Evolutionary conservation across 2,797 vertebrate species (phyloP).

Genomic region (Brotula barbata): DNA sequence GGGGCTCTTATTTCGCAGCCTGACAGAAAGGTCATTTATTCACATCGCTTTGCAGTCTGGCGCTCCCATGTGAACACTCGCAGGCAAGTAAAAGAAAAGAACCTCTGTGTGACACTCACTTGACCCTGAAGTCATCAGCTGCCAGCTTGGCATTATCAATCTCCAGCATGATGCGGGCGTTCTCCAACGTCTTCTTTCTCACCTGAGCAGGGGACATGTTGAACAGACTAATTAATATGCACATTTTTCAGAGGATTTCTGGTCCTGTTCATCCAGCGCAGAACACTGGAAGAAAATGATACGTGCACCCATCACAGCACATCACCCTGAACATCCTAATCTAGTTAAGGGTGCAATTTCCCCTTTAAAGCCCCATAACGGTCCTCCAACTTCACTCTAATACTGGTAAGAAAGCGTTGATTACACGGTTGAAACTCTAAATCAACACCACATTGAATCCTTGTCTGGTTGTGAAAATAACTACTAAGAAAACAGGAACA

Average conservation of each 20-base stretch:
- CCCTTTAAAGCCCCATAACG: too few species aligned
- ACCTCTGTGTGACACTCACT: constrained; percentile 74
- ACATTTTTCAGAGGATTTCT: too few species aligned
- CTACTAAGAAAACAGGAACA: too few species aligned
- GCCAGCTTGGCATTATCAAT: constrained; percentile 84
- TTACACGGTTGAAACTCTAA: too few species aligned
- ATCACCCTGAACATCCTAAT: background rate
- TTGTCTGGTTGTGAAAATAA: too few species aligned
- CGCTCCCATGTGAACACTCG: constrained; percentile 67
- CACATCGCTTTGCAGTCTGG: constrained; percentile 61
- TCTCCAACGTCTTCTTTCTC: constrained; percentile 78
- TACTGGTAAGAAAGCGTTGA: too few species aligned
- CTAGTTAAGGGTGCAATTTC: too few species aligned
- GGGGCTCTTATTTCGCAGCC: constrained; percentile 63
- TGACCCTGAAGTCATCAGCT: constrained; percentile 84
- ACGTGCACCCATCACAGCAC: background rate
- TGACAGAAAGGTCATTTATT: constrained; percentile 73
- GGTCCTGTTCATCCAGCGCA: too few species aligned
- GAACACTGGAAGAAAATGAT: too few species aligned
- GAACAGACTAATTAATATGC: background rate
- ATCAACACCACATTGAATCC: too few species aligned
- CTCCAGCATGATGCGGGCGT: constrained; percentile 82
- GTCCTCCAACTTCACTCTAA: too few species aligned
- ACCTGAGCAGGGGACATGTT: constrained; percentile 63
- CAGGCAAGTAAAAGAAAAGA: constrained; percentile 53